Evolutionary conservation across 2,797 vertebrate genomes (phyloP).

Genomic region (Trachops cirrhosus): DNA sequence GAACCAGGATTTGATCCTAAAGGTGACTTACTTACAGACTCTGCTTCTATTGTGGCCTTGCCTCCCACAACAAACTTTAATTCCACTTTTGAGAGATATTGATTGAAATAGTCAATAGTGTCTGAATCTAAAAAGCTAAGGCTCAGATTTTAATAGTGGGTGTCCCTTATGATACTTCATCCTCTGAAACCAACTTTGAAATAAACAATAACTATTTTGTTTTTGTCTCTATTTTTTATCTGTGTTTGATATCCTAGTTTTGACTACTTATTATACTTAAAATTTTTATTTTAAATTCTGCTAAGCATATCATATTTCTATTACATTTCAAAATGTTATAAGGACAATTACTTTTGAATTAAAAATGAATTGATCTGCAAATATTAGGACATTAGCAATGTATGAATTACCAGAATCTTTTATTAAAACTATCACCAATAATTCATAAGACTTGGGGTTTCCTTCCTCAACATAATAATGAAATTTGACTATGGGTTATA

Average conservation of each 20-base stretch:
- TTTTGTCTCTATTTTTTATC: background rate
- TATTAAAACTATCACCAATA: background rate
- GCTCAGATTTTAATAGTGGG: background rate
- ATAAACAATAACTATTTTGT: background rate
- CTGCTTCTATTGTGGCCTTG: background rate
- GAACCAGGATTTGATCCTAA: background rate
- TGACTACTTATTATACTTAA: background rate
- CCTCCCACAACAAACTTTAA: background rate
- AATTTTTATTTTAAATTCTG: constrained; percentile 31
- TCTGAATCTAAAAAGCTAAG: background rate
- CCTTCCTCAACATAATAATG: background rate
- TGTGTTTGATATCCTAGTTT: background rate
- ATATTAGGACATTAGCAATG: background rate
- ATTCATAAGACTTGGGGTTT: background rate
- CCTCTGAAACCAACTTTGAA: background rate
- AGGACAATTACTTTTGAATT: background rate
- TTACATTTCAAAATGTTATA: background rate
- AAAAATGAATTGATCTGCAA: background rate
- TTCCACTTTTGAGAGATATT: background rate
- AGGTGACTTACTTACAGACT: background rate
- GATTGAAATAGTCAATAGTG: background rate
- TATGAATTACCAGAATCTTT: background rate
- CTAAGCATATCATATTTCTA: background rate
- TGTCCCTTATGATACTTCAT: background rate
- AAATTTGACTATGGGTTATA: background rate